These are phyloP conservation scores for Telmatherina bonti DNA, from an alignment of 2,797 vertebrate species.

Conservation along the genomic window DNA sequence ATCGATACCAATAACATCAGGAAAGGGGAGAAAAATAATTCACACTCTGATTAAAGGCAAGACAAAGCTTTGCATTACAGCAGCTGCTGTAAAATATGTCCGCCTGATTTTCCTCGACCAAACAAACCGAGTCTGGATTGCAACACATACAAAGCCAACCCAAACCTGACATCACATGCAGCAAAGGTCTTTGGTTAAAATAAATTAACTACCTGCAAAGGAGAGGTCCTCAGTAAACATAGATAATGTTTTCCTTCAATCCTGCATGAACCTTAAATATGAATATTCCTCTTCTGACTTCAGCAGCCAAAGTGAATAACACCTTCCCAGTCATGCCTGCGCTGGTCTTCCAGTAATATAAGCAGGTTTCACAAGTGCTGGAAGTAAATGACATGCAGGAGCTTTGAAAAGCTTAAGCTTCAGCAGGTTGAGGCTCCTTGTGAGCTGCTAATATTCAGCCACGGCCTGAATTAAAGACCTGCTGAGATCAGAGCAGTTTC, in stretches of 20 bases:
- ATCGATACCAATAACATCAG: conserved; percentile 33
- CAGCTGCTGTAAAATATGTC: background rate
- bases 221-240: background rate
- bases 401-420: conserved; percentile 35
- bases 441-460: conserved; percentile 43
- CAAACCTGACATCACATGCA: background rate
- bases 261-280: background rate
- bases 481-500: background rate
- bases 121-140: no score
- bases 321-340: conserved; percentile 35
- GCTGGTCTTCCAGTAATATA: conserved; percentile 9
- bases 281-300: background rate
- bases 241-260: background rate
- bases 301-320: conserved; percentile 33
- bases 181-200: background rate
- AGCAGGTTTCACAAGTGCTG: conserved; percentile 42
- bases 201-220: conserved; percentile 8
- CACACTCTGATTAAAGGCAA: conserved; percentile 14
- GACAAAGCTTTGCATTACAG: background rate
- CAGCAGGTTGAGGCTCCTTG: conserved; percentile 34
- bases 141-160: no score
- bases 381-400: conserved; percentile 46
- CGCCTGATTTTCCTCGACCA: background rate
- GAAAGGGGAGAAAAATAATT: conserved; percentile 7
- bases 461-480: conserved; percentile 28